Percentiles rank a stretch among this genome's conserved stretches.
These are phyloP conservation scores for Hylaea fasciaria DNA, from an alignment of 2,888 invertebrate species.

Conservation along the genomic window DNA sequence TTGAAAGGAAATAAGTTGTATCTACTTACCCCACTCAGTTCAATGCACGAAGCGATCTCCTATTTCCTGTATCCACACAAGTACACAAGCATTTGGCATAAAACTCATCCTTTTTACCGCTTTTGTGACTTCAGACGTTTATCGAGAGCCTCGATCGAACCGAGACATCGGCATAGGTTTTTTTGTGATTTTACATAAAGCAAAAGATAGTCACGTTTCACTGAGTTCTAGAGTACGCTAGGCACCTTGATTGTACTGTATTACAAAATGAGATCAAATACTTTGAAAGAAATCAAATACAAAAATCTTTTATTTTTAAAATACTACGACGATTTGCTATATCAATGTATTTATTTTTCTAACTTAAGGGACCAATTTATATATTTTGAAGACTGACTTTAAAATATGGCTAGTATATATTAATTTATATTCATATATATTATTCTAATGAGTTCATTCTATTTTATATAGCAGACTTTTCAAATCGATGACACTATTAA, in stretches of 20 bases:
- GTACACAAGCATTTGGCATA: slow-evolving; percentile 59
- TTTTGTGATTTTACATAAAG: slow-evolving; percentile 34
- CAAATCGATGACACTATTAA: too few species aligned
- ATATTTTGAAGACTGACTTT: too few species aligned
- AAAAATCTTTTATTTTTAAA: too few species aligned
- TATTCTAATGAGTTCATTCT: too few species aligned
- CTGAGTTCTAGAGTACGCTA: slow-evolving; percentile 2
- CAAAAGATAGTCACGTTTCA: slow-evolving; percentile 30
- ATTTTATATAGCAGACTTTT: too few species aligned
- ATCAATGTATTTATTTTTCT: too few species aligned
- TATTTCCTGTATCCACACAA: slow-evolving; percentile 53
- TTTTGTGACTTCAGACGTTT: slow-evolving; percentile 50
- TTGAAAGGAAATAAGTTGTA: slow-evolving; percentile 65
- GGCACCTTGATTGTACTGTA: slow-evolving; percentile 1
- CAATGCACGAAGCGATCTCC: slow-evolving; percentile 61
- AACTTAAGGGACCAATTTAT: too few species aligned
- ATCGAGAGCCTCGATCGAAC: slow-evolving; percentile 41
- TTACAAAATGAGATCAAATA: not conserved
- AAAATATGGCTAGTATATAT: too few species aligned
- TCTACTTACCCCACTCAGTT: slow-evolving; percentile 73
- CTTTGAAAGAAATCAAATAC: too few species aligned
- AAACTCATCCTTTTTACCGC: slow-evolving; percentile 61
- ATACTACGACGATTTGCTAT: too few species aligned
- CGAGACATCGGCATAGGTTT: slow-evolving; percentile 24
- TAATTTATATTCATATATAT: too few species aligned